phyloP scores from a whole-genome alignment of 2,888 invertebrate genomes.

The Tryphoninae sp. region DNA sequence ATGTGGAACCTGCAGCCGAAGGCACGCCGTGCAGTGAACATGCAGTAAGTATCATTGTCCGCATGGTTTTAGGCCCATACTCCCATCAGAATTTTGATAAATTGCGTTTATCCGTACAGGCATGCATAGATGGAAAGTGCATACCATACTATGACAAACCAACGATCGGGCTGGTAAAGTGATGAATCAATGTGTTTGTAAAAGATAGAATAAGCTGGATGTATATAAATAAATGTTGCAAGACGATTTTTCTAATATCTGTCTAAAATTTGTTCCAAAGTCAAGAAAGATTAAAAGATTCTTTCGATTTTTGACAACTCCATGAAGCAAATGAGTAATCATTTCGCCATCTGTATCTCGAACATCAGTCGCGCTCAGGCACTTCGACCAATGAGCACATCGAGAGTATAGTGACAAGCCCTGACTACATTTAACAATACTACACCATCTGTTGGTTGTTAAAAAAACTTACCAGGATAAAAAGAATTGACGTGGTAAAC shows the following conservation, averaged over 20 bases:
- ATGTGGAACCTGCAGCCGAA: neutral
- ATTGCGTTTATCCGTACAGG: neutral
- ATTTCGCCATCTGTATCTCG: too few relatives aligned
- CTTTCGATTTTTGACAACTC: too few relatives aligned
- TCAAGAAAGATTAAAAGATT: too few relatives aligned
- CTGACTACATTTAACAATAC: neutral
- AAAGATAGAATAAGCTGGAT: too few relatives aligned
- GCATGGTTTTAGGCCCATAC: neutral
- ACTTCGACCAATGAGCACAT: slow-evolving; percentile 12
- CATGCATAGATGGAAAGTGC: neutral
- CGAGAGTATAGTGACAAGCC: slow-evolving; percentile 1
- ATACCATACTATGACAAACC: neutral
- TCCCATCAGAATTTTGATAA: neutral
- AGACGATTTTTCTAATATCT: too few relatives aligned
- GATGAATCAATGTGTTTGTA: too few relatives aligned
- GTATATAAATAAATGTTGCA: too few relatives aligned
- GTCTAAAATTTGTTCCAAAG: too few relatives aligned
- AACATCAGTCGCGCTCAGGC: neutral
- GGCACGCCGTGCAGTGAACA: neutral
- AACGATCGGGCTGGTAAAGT: neutral
- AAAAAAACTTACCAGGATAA: neutral
- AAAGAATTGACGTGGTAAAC: neutral
- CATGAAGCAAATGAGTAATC: too few relatives aligned
- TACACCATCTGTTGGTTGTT: too few relatives aligned
- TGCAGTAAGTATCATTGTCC: neutral